These are phyloP conservation scores for Cairina moschata DNA, from an alignment of 2,113 vertebrate genomes.

Conservation along the genomic window DNA sequence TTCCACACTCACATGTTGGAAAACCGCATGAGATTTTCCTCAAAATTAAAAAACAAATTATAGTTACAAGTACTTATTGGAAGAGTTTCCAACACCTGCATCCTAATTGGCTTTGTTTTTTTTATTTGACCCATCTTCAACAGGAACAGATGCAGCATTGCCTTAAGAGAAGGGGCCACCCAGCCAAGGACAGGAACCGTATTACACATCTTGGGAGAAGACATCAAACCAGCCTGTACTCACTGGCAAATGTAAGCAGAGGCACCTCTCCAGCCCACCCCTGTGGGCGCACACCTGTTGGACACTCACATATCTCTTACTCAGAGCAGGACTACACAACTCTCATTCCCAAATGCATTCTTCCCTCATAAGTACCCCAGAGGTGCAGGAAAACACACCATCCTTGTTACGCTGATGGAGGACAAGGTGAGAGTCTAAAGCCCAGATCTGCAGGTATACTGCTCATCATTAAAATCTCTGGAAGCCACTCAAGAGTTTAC, in stretches of 20 bases:
- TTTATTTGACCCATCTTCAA: background rate
- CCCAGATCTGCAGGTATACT: background rate
- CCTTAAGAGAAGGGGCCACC: background rate
- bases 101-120: background rate
- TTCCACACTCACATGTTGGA: background rate
- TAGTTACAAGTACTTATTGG: background rate
- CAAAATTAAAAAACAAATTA: background rate
- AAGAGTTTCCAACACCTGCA: background rate
- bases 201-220: fast-evolving
- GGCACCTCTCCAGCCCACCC: background rate
- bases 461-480: background rate
- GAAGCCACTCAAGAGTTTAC: background rate
- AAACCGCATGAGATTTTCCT: background rate
- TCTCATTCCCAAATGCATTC: background rate
- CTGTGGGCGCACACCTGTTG: fast-evolving
- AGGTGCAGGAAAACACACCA: background rate
- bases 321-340: background rate
- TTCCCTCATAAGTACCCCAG: background rate
- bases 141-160: background rate
- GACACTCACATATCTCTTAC: background rate
- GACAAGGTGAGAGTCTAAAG: background rate
- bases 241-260: background rate
- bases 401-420: background rate
- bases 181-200: background rate
- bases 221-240: background rate